These are phyloP conservation scores for Adelphocoris suturalis DNA, from an alignment of 2,888 invertebrate species.

Conservation along the genomic window DNA sequence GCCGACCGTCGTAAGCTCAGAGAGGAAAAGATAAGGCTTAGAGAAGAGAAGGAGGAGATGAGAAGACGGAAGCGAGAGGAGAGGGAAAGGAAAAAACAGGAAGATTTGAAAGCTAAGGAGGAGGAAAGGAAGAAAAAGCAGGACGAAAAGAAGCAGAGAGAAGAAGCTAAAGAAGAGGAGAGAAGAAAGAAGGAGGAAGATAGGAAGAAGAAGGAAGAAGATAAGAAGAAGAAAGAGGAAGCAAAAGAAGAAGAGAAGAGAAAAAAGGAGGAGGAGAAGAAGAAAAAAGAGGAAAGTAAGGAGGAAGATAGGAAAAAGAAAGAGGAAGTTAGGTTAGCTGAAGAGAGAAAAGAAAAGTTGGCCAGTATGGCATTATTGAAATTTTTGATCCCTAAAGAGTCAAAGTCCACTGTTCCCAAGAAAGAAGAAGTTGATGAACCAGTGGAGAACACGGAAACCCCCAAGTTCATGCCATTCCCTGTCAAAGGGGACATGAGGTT, in stretches of 20 bases:
- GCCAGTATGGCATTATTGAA: conserved; percentile 82
- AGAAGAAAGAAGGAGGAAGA: conserved; percentile 78
- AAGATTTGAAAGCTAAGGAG: conserved; percentile 72
- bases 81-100: conserved; percentile 72
- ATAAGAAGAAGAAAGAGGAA: conserved; percentile 79
- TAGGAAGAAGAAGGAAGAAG: conserved; percentile 78
- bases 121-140: conserved; percentile 74
- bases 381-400: conserved; percentile 85
- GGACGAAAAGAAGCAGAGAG: conserved; percentile 71
- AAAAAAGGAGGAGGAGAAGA: conserved; percentile 82
- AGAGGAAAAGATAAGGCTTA: conserved; percentile 75
- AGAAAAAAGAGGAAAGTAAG: conserved; percentile 82
- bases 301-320: conserved; percentile 73
- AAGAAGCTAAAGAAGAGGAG: conserved; percentile 71
- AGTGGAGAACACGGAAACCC: conserved; percentile 77
- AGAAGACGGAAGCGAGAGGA: conserved; percentile 80
- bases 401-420: neutral
- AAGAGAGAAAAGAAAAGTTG: conserved; percentile 71
- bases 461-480: conserved; percentile 84
- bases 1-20: conserved; percentile 74
- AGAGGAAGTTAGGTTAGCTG: conserved; percentile 73
- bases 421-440: conserved; percentile 77
- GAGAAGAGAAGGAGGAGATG: conserved; percentile 86
- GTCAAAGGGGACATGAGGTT: conserved; percentile 91
- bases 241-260: conserved; percentile 80